Evolutionary conservation across 2,797 vertebrate species (phyloP).

Genomic region (Numenius phaeopus): DNA sequence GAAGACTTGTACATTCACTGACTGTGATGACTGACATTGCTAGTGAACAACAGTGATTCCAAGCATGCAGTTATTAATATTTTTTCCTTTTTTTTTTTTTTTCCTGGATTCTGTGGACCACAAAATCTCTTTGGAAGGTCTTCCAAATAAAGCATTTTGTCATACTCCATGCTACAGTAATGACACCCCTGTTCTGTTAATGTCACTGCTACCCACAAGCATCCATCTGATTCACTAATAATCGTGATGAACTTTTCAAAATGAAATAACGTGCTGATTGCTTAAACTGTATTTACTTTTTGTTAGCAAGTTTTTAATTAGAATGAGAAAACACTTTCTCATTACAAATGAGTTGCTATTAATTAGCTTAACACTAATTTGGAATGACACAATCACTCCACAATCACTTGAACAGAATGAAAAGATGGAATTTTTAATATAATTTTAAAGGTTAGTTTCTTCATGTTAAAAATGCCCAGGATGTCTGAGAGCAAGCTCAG

Average conservation of each 20-base stretch:
- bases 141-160: neutral
- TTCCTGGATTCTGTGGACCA: neutral
- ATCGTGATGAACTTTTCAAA: neutral
- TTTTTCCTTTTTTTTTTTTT: accelerated
- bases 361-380: neutral
- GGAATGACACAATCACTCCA: neutral
- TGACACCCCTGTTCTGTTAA: neutral
- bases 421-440: neutral
- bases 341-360: neutral
- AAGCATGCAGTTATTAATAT: neutral
- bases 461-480: neutral
- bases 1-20: neutral
- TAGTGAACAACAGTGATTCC: neutral
- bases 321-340: neutral
- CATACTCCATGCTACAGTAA: neutral
- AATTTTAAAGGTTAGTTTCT: neutral
- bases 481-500: neutral
- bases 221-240: neutral
- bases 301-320: neutral
- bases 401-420: neutral
- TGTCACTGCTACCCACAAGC: neutral
- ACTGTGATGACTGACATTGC: neutral
- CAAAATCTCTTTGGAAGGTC: neutral
- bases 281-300: neutral
- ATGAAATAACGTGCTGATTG: neutral